Percentiles rank a stretch among this genome's conserved stretches.
These are phyloP conservation scores for Zonotrichia leucophrys DNA, from an alignment of 2,113 vertebrate species.

Conservation along the genomic window DNA sequence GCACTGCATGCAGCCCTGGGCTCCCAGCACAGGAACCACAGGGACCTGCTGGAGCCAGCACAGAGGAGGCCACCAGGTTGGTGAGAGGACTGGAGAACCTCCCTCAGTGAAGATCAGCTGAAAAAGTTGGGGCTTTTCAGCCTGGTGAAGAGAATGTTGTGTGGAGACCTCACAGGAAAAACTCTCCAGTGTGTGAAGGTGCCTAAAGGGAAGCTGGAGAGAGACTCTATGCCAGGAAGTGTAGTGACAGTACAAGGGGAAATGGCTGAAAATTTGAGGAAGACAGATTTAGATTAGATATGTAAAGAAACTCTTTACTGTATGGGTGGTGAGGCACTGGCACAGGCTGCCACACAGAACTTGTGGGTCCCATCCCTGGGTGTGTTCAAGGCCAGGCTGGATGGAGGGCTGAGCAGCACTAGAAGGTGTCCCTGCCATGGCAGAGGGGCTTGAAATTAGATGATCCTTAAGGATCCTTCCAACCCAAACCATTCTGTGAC, in stretches of 20 bases:
- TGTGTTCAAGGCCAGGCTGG: background rate
- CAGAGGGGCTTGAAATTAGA: background rate
- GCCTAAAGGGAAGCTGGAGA: background rate
- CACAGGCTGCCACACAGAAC: background rate
- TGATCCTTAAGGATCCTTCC: background rate
- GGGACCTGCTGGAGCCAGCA: rapidly evolving
- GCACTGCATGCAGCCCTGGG: background rate
- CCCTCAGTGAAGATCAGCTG: background rate
- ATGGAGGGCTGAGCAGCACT: background rate
- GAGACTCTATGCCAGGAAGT: background rate
- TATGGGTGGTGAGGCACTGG: background rate
- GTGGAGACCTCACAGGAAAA: background rate
- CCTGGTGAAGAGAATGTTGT: background rate
- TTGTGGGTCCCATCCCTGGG: background rate
- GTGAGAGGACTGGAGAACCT: background rate
- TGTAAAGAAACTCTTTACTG: background rate
- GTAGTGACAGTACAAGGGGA: background rate
- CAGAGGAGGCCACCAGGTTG: background rate
- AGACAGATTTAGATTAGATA: background rate
- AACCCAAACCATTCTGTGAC: background rate
- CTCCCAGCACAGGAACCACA: background rate
- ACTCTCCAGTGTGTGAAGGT: background rate
- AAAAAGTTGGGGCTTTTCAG: background rate
- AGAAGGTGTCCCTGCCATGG: background rate
- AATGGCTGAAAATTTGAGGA: background rate